A percentile compares a stretch with the other conserved stretches of the same genome.
Conservation (phyloP, 2,797 vertebrate species). For the Telmatherina bonti region DNA sequence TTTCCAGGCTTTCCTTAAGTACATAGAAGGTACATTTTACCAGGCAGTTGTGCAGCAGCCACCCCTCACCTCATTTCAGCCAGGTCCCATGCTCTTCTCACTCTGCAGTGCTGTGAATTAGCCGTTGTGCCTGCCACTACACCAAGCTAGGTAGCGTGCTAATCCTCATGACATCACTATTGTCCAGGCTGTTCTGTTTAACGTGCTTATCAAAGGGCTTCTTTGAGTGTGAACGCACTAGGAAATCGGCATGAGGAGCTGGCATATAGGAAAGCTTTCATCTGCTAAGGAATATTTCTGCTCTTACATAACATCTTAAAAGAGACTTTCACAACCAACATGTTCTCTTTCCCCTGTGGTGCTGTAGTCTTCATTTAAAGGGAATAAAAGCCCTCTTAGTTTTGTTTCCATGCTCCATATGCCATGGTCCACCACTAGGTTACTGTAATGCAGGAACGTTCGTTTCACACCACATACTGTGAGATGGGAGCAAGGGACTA, state of each 20-base stretch:
- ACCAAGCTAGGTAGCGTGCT: conserved; percentile 78
- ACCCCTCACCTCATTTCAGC: conserved; percentile 56
- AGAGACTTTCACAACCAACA: conserved; percentile 68
- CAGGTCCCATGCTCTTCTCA: conserved; percentile 40
- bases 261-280: conserved; percentile 79
- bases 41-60: conserved; percentile 15
- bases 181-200: conserved; percentile 80
- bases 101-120: conserved; percentile 68
- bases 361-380: conserved; percentile 63
- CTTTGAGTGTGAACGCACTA: conserved; percentile 75
- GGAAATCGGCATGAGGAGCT: conserved; percentile 76
- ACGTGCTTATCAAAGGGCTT: conserved; percentile 81
- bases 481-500: conserved; percentile 42
- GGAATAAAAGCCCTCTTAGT: conserved; percentile 66
- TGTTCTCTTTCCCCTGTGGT: conserved; percentile 59
- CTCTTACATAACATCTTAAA: conserved; percentile 79
- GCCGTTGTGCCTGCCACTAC: conserved; percentile 61
- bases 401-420: conserved; percentile 43
- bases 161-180: conserved; percentile 84
- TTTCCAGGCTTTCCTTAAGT: conserved; percentile 28
- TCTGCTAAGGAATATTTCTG: conserved; percentile 79
- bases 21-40: conserved; percentile 45
- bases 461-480: conserved; percentile 41
- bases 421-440: conserved; percentile 35
- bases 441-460: conserved; percentile 33